Evolutionary conservation across 2,113 vertebrate species (phyloP), one percentile per base, ranked within the genome.

Genomic region (Tichodroma muraria): DNA sequence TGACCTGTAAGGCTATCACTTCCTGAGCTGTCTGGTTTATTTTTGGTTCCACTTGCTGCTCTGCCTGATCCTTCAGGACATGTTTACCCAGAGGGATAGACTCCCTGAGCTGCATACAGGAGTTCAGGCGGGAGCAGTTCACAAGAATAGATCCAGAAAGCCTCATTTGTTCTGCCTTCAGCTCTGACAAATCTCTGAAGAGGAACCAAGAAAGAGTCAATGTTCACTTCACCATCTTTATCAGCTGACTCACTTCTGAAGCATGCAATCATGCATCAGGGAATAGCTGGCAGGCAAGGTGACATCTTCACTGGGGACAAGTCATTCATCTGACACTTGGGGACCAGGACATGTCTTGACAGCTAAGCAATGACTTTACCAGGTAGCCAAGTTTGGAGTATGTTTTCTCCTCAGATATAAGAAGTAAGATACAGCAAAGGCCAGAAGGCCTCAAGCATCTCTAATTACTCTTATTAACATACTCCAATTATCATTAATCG

Each of bases 111-210:
- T 76, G 95, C 35, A 83, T 2, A 17, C 85, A 92, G 47, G 94
- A 65, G 64, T 65, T 97, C 66, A 97, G 82, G 64, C 33, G 89
- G 75, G 97, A 96, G 73, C 98, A 98, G 86, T 60, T 97, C 79
- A 97, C 97, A 66, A 98, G 96, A 66, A 99, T 96, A 24, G 98
- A 98, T 23, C 98, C 98, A 20, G 98, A 98, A 78, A 98, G 95
- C 64, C 92, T 98, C n/a, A 98, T 95, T 3, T 99, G 98, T 68
- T 99, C 98, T 0, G 98, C 98, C 90, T 98, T 98, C 64, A 99
- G 88, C 92, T 98, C 98, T 49, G 98, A 98, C 76, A 99, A 94
- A 81, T 99, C 99, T 95, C 99, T 98, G 95, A 88, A 61, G 70
- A 45, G 76, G 75, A 65, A 95, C 13, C 59, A 88, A 89, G 66